These are phyloP conservation scores for Panagrolaimus sp. DNA, from an alignment of 1,140 invertebrate genomes.

Conservation along the genomic window DNA sequence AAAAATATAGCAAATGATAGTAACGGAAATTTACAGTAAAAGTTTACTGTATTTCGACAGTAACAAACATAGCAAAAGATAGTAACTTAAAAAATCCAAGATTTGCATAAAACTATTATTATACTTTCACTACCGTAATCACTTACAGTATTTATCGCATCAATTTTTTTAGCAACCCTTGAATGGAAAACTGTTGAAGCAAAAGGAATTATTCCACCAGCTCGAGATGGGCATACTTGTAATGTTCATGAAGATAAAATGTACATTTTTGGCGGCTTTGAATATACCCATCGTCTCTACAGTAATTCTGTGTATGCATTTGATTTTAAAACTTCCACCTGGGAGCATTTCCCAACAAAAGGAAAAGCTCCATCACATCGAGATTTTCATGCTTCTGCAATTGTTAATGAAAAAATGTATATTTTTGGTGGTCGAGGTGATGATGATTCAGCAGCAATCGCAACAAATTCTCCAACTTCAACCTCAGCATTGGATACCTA, in stretches of 20 bases:
- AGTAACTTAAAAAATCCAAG: too few species aligned
- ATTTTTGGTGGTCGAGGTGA: constrained; percentile 76
- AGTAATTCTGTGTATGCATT: constrained; percentile 73
- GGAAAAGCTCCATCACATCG: constrained; percentile 69
- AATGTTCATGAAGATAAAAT: constrained; percentile 75
- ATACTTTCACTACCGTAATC: too few species aligned
- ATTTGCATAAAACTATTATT: too few species aligned
- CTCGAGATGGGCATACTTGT: constrained; percentile 81
- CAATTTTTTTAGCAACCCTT: constrained; percentile 63
- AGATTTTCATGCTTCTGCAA: constrained; percentile 80
- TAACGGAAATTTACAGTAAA: too few species aligned
- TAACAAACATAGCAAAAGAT: too few species aligned
- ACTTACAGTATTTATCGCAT: neutral
- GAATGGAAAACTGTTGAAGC: constrained; percentile 69
- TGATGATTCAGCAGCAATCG: constrained; percentile 61
- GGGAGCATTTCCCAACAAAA: constrained; percentile 59
- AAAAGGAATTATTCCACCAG: constrained; percentile 69
- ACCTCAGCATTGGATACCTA: constrained; percentile 67
- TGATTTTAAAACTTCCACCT: constrained; percentile 66
- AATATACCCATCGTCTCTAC: constrained; percentile 73
- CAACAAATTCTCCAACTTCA: constrained; percentile 67
- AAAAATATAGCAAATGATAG: too few species aligned
- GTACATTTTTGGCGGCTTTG: constrained; percentile 80
- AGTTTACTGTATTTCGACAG: too few species aligned
- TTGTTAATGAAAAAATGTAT: constrained; percentile 72